Conservation (phyloP, 2,113 vertebrate genomes). For the Oryzias celebensis region DNA sequence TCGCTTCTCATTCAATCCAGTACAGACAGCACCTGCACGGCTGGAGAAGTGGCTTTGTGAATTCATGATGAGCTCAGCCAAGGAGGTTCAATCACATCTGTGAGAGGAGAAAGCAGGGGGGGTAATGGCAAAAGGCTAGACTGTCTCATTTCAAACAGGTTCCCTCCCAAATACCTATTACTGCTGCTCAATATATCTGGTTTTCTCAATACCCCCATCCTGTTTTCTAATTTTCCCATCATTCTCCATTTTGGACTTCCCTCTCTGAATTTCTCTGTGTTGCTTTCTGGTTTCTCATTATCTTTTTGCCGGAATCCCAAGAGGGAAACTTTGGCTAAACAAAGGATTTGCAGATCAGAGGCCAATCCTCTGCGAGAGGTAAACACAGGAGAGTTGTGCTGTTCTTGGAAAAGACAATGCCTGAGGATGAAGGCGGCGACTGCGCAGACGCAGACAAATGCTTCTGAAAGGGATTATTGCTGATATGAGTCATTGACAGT, state of each 20-base stretch:
- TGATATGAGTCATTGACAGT: constrained; percentile 55
- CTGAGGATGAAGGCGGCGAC: constrained; percentile 27
- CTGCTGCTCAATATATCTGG: constrained; percentile 25
- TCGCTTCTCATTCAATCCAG: constrained; percentile 48
- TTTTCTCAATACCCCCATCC: neutral
- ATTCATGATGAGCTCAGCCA: constrained; percentile 62
- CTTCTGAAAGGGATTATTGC: constrained; percentile 43
- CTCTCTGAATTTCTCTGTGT: constrained; percentile 12
- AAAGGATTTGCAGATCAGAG: constrained; percentile 65
- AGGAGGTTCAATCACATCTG: constrained; percentile 49
- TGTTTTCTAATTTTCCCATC: constrained; percentile 33
- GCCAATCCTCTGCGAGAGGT: constrained; percentile 51
- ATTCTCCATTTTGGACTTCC: constrained; percentile 10
- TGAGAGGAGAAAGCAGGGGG: constrained; percentile 21
- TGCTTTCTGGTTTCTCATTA: constrained; percentile 21
- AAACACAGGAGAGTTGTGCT: constrained; percentile 52
- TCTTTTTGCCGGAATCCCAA: constrained; percentile 50
- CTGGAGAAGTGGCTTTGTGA: constrained; percentile 56
- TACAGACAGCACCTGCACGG: constrained; percentile 46
- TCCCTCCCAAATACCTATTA: constrained; percentile 24
- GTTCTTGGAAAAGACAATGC: constrained; percentile 27
- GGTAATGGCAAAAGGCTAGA: constrained; percentile 11
- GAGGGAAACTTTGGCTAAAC: constrained; percentile 72
- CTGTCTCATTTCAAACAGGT: constrained; percentile 35
- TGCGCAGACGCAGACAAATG: constrained; percentile 23